Base-by-base conservation (phyloP, 2,888 invertebrate species). In the Rhamphomyia laevipes region DNA sequence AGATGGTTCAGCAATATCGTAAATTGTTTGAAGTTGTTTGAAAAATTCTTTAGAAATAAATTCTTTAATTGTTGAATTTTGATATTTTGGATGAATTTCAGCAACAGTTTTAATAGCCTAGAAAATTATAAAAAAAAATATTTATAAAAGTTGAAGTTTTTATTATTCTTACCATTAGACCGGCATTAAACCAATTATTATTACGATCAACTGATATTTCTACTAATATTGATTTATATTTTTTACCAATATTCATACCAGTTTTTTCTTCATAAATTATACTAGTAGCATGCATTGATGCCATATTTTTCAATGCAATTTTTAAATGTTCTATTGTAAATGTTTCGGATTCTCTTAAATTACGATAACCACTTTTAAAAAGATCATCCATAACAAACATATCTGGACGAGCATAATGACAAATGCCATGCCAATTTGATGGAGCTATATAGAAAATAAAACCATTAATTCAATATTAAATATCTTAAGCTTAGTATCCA, bases 241-340 rank as follows among this genome's bases (percentile, higher is more conserved):
- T 40, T 44, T 48, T 17, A 37, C 49, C 52, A 31, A 52, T 47
- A 18, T 50, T 50, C 9, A 45, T 42, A 10, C 46, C 54, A 41
- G 50, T 59, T 45, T 37, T 58, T 50, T 61, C 59, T 54, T 65
- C 66, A 15, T 58, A 56, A 23, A 67, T 59, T 33, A 71, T 52
- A 48, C 61, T 62, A 42, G 61, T 57, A 9, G 68, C 67, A 51
- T 71, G 71, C 5, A 68, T 52, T 51, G 63, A 62, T 1, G 70
- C 67, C 43, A 70, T 51, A 15, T 58, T 50, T 53, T 62, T 55
- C 31, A 68, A 45, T 9, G 64, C 60, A 5, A 63, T 47, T 45
- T 59, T 45, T 9, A 68, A 50, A 31, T 58, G 57, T 4, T 65
- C 27, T 5, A 33, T 11, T 10, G 50, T 43, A 31, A 45, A 45